Evolutionary conservation across 2,888 invertebrate genomes (phyloP).

Genomic region (Lithodes maja): DNA sequence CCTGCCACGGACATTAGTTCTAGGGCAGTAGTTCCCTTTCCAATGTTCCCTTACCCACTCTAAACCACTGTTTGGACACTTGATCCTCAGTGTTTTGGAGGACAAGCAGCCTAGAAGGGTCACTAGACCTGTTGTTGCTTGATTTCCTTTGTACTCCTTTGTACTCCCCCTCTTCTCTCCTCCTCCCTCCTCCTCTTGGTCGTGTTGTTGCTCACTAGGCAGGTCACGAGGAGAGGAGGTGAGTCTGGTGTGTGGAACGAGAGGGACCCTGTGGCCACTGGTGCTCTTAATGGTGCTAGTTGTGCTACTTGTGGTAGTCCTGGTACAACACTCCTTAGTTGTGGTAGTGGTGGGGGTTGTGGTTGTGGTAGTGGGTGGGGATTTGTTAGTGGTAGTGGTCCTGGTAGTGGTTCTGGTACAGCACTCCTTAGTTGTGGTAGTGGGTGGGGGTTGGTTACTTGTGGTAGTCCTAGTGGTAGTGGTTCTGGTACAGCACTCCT

Average conservation of each 20-base stretch:
- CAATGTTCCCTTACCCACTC: too few species aligned
- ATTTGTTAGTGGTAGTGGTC: slow-evolving; percentile 2
- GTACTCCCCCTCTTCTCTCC: too few species aligned
- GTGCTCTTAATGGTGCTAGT: background rate
- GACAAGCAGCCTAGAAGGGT: too few species aligned
- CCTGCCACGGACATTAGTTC: too few species aligned
- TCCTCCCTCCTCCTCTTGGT: background rate
- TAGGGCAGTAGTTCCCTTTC: too few species aligned
- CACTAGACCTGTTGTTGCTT: too few species aligned
- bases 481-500: background rate
- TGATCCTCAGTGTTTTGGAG: too few species aligned
- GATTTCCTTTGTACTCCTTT: too few species aligned
- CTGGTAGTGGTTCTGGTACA: background rate
- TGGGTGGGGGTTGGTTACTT: background rate
- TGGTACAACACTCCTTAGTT: background rate
- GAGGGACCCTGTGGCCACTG: background rate
- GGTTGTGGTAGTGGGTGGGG: background rate
- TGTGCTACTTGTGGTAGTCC: background rate
- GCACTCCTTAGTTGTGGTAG: background rate
- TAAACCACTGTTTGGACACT: too few species aligned
- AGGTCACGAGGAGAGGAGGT: slow-evolving; percentile 1
- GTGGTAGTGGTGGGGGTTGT: background rate
- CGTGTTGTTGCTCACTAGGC: background rate
- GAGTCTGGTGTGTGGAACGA: slow-evolving; percentile 13
- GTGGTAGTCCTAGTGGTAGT: background rate